These are phyloP conservation scores for Tetraodon nigroviridis DNA, from an alignment of 2,113 vertebrate species.

Conservation along the genomic window DNA sequence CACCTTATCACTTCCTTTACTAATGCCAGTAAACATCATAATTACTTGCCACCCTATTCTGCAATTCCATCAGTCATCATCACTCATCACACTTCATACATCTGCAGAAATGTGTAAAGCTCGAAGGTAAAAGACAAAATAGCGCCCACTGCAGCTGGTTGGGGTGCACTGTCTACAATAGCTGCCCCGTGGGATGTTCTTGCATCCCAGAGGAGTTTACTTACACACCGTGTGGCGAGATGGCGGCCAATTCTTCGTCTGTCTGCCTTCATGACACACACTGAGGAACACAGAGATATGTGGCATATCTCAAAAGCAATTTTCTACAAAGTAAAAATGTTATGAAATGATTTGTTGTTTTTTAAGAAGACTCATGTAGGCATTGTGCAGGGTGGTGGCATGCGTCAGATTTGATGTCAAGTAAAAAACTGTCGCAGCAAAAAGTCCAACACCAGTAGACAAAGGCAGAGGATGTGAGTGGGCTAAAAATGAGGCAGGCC, in stretches of 20 bases:
- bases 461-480: not conserved
- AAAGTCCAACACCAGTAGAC: not conserved
- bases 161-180: constrained; percentile 8
- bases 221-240: not conserved
- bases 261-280: not conserved
- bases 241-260: no score
- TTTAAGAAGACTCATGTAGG: constrained; percentile 6
- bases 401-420: constrained; percentile 11
- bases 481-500: not conserved
- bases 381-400: constrained; percentile 19
- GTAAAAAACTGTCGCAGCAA: constrained; percentile 5
- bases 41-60: constrained; percentile 23
- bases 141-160: constrained; percentile 50
- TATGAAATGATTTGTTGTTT: constrained; percentile 17
- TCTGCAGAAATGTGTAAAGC: constrained; percentile 12
- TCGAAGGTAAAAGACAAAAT: constrained; percentile 21
- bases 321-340: constrained; percentile 27
- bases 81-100: not conserved
- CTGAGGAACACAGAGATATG: not conserved
- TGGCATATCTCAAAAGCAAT: not conserved
- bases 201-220: not conserved
- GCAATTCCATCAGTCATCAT: constrained; percentile 1
- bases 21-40: constrained; percentile 38
- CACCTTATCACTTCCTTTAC: constrained; percentile 61
- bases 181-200: not conserved